Percentiles rank a stretch among this genome's conserved stretches.
phyloP scores from a whole-genome alignment of 1,140 invertebrate genomes.

The Cydia pomonella region DNA sequence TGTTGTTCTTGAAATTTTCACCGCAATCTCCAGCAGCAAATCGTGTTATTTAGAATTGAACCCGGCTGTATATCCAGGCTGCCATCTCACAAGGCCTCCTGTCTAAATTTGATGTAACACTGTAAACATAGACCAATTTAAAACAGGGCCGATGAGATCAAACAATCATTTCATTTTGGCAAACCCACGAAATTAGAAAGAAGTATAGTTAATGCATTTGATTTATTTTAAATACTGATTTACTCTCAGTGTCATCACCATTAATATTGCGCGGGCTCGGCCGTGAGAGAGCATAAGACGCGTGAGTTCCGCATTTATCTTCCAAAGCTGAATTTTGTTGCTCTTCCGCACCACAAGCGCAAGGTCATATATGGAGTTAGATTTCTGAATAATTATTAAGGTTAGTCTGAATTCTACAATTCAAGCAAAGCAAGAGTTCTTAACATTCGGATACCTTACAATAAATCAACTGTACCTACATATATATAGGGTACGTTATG shows the following conservation, averaged over 20 bases:
- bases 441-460: no score
- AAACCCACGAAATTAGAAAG: slow-evolving; percentile 17
- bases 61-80: slow-evolving; percentile 28
- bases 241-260: slow-evolving; percentile 23
- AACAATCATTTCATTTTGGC: slow-evolving; percentile 17
- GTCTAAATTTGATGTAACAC: slow-evolving; percentile 32
- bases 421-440: no score
- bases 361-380: neutral
- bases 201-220: slow-evolving; percentile 11
- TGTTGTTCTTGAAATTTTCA: neutral
- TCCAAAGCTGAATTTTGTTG: neutral
- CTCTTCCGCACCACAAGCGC: neutral
- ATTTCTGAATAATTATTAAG: no score
- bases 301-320: neutral
- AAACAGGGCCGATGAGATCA: slow-evolving; percentile 4
- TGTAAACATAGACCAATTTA: slow-evolving; percentile 31
- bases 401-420: no score
- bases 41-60: slow-evolving; percentile 10
- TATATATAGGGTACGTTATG: no score
- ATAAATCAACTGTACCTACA: no score
- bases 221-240: slow-evolving; percentile 10
- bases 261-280: slow-evolving; percentile 14
- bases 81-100: slow-evolving; percentile 18
- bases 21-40: neutral
- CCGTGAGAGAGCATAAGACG: neutral